Percentiles rank a stretch among this genome's conserved stretches.
phyloP scores from a whole-genome alignment of 2,113 vertebrate species.

The Paraplagusia blochii region DNA sequence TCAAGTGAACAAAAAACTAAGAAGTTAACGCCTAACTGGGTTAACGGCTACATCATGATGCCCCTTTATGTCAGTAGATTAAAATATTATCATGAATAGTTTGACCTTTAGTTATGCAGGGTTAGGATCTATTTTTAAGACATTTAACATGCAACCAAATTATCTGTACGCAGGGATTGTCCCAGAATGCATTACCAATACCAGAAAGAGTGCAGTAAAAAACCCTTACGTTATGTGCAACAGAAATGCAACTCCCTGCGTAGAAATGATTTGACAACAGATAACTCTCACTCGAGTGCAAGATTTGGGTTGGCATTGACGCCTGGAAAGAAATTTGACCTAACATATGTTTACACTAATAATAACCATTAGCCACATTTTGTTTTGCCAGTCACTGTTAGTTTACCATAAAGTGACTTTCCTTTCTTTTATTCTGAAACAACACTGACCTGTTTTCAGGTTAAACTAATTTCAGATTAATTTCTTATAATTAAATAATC shows the following conservation, averaged over 20 bases:
- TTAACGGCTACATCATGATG: slow-evolving; percentile 7
- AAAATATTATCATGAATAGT: neutral
- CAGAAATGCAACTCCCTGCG: neutral
- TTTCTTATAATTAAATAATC: too few species aligned
- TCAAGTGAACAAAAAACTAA: neutral
- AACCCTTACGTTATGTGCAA: slow-evolving; percentile 22
- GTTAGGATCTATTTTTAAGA: neutral
- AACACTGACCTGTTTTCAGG: too few species aligned
- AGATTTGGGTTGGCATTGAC: neutral
- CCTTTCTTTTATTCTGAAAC: too few species aligned
- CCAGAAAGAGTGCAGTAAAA: neutral
- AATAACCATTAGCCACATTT: too few species aligned
- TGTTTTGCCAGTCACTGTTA: too few species aligned
- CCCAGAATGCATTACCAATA: neutral
- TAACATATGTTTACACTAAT: neutral
- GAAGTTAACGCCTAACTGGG: neutral
- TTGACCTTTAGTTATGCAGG: neutral
- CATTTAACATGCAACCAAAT: neutral
- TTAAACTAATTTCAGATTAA: too few species aligned
- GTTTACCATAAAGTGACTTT: too few species aligned
- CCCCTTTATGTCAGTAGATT: neutral
- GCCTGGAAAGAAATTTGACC: neutral
- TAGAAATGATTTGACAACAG: neutral
- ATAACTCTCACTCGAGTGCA: neutral
- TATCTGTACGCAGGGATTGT: slow-evolving; percentile 1